phyloP scores from a whole-genome alignment of 2,797 vertebrate genomes.

The Tinamus major region DNA sequence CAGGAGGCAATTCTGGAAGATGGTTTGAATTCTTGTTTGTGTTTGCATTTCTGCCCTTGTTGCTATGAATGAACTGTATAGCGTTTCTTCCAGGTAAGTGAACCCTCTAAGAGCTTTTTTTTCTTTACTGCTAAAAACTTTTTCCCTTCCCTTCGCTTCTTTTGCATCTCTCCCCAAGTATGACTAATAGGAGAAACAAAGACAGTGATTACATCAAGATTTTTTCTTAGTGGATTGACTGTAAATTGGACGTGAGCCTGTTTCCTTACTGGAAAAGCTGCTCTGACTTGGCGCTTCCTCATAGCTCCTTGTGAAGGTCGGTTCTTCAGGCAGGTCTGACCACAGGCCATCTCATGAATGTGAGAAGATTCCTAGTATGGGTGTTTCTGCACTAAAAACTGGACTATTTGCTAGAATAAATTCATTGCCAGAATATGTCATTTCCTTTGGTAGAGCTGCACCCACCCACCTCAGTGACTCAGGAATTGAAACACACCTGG shows the following conservation, averaged over 20 bases:
- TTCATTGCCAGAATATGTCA: not conserved
- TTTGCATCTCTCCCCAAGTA: not conserved
- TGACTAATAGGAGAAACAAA: not conserved
- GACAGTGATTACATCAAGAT: not conserved
- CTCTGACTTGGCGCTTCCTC: not conserved
- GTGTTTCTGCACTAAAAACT: not conserved
- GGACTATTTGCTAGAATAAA: not conserved
- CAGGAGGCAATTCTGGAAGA: not conserved
- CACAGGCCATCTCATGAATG: not conserved
- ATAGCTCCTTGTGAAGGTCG: not conserved
- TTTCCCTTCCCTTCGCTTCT: not conserved
- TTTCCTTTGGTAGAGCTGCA: not conserved
- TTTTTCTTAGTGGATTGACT: not conserved
- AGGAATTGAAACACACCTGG: accelerated
- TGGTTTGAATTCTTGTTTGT: not conserved
- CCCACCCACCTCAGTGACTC: not conserved
- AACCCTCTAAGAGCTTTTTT: not conserved
- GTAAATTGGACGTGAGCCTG: not conserved
- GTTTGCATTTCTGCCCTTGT: not conserved
- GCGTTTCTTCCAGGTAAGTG: not conserved
- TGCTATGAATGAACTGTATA: not conserved
- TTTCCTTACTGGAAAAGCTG: not conserved
- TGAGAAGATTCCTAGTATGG: not conserved
- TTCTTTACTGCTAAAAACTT: not conserved
- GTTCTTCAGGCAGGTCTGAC: not conserved